Base-by-base conservation (phyloP, 2,888 invertebrate genomes). In the Rhogogaster chlorosoma region DNA sequence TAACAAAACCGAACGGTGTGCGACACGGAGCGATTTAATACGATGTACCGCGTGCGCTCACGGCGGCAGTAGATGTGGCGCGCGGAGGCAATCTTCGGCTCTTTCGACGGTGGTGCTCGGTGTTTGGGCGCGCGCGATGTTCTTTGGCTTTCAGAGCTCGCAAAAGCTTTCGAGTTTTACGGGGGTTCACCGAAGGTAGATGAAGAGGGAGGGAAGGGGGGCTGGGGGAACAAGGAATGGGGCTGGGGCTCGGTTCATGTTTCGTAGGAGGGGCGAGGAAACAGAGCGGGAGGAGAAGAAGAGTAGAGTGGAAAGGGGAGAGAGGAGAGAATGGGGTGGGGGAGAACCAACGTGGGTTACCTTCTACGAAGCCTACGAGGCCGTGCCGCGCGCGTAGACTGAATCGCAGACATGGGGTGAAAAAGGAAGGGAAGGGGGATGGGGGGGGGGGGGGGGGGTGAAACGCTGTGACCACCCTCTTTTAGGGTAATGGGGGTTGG, bases 391-490 rank as follows among this genome's bases (percentile, higher is more conserved):
- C 85, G 86, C 87, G 84, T 77, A 84, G 80, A 80, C 83, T 71
- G 84, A 57, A 77, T 84, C 82, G 84, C 85, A 85, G 77, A 85
- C 85, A 75, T 82, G 84, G 86, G 77, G 84, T 86, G 84, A 84
- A 86, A 86, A 61, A 86, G 86, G 67, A 32, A 84, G 82, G 64
- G 45, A 49, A 32, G 61, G 83, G 49, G 32, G 75, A 57, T 29
- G 57, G 32, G 61, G 83, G 49, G 32, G 75, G 64, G 36, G 84
- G 86, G 84, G 83, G 53, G 49, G 38, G 38, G 73, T 26, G 64
- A 57, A 61, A 78, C 67, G 22, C 87, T 87, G 88, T 88, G 85
- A 86, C 88, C 89, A 88, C 87, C 88, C 87, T 87, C 89, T 89
- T 78, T 78, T 22, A 29, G 84, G 22, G 67, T 36, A n/a, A 67